Evolutionary conservation across 1,140 invertebrate species (phyloP).

Genomic region (Saxidomus purpurata): DNA sequence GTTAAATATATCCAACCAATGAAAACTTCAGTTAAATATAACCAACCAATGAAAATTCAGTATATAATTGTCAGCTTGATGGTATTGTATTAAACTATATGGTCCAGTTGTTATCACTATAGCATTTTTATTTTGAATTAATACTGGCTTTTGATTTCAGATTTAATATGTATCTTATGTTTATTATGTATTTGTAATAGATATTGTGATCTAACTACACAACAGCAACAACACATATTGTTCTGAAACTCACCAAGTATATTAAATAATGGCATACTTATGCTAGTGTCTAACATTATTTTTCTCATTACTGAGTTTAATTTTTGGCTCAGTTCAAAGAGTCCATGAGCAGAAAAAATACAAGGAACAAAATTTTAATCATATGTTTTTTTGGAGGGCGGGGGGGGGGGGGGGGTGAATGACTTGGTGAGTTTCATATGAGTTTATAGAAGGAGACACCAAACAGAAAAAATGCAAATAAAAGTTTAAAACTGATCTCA

Average conservation of each 20-base stretch:
- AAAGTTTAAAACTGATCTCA: too few relatives aligned
- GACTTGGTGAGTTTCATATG: too few relatives aligned
- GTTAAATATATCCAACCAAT: neutral
- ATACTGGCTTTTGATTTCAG: conserved; percentile 25
- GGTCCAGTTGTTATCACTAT: neutral
- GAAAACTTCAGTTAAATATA: neutral
- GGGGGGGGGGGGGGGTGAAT: too few relatives aligned
- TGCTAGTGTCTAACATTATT: too few relatives aligned
- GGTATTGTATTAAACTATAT: conserved; percentile 7
- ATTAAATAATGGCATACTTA: neutral
- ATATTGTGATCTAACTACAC: conserved; percentile 22
- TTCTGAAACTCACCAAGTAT: conserved; percentile 7
- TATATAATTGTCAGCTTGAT: neutral
- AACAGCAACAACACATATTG: conserved; percentile 5
- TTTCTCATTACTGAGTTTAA: too few relatives aligned
- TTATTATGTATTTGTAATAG: neutral
- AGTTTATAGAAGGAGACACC: too few relatives aligned
- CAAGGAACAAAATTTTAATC: too few relatives aligned
- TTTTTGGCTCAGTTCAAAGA: too few relatives aligned
- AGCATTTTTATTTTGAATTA: conserved; percentile 20
- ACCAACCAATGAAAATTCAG: conserved; percentile 12
- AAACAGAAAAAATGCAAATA: too few relatives aligned
- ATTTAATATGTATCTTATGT: conserved; percentile 1
- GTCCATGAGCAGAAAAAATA: too few relatives aligned
- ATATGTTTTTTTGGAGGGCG: too few relatives aligned